Conservation (phyloP, 2,888 invertebrate species). For the Drosophila greeni region DNA sequence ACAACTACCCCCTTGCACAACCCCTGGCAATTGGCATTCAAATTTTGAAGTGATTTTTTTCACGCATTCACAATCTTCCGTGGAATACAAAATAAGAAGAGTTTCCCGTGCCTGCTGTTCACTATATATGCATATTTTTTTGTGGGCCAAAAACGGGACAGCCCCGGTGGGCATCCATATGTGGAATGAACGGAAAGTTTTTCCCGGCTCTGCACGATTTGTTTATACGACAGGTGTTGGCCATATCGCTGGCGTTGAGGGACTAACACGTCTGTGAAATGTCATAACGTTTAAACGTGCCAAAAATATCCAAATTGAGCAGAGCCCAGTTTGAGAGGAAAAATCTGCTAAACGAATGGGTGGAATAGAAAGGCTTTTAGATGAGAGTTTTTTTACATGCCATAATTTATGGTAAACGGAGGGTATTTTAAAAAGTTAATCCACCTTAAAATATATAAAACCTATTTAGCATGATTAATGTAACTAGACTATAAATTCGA, state of each 20-base stretch:
- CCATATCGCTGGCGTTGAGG: slow-evolving; percentile 62
- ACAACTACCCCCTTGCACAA: slow-evolving; percentile 15
- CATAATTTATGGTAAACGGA: slow-evolving; percentile 19
- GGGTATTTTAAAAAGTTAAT: background rate
- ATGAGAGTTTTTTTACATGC: background rate
- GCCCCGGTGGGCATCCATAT: slow-evolving; percentile 19
- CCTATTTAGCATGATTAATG: too few species aligned
- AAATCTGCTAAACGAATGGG: background rate
- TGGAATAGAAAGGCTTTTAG: background rate
- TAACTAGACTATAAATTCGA: background rate
- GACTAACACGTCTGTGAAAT: slow-evolving; percentile 70
- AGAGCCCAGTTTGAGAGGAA: slow-evolving; percentile 6
- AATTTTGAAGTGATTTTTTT: slow-evolving; percentile 74
- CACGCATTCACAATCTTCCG: slow-evolving; percentile 48
- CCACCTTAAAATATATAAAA: background rate
- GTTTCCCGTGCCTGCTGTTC: slow-evolving; percentile 34
- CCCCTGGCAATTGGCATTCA: slow-evolving; percentile 69
- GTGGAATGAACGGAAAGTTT: slow-evolving; percentile 48
- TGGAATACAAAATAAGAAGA: slow-evolving; percentile 42
- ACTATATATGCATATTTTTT: slow-evolving; percentile 35
- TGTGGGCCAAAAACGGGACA: slow-evolving; percentile 18
- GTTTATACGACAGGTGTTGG: slow-evolving; percentile 72
- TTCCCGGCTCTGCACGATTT: slow-evolving; percentile 41
- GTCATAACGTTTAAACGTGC: slow-evolving; percentile 77
- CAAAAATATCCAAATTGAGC: slow-evolving; percentile 60